Base-by-base conservation (phyloP, 2,888 invertebrate genomes). In the Dicycla oo region DNA sequence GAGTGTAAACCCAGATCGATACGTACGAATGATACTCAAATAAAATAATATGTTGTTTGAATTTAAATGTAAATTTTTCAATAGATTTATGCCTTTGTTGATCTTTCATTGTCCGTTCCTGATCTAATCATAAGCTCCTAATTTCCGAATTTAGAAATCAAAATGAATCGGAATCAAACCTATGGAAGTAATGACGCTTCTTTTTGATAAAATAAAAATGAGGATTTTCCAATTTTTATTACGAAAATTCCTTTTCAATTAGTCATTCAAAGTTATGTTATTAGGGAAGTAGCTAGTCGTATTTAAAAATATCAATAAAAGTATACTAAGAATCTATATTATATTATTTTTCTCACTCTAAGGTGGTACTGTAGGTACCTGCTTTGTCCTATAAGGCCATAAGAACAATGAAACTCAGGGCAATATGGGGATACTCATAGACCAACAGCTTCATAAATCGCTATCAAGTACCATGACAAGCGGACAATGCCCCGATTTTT, bases 1-100 rank as follows among this genome's bases (percentile, higher is more conserved):
- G 69, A 80, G 13, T 61, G 30, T 72, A 83, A 75, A 75, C 78
- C 69, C 8, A 54, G 38, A 69, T 80, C n/a, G 26, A 75, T 70
- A 68, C 61, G 26, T 10, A 45, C 11, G 60, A 68, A 69, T 58
- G 49, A 65, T 73, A 13, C 26, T 54, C 5, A 63, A 62, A 73
- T 73, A 56, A 47, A 68, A 75, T 71, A 69, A 67, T 66, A 66
- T 68, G n/a, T 51, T 11, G 38, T 54, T 64, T 67, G 30, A 71
- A 57, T 40, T 38, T 70, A n/a, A 54, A 49, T 20, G 26, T 54
- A 47, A 20, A 40, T 3, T 34, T 18, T 49, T 66, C n/a, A n/a
- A 75, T 51, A 79, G 34, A 73, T 53, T 57, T 40, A 64, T 23
- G 6, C 20, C 13, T 23, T 65, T 15, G 15, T 34, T 34, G 34